These are phyloP conservation scores for Distichodus sexfasciatus DNA, from an alignment of 2,797 vertebrate genomes.

Conservation along the genomic window DNA sequence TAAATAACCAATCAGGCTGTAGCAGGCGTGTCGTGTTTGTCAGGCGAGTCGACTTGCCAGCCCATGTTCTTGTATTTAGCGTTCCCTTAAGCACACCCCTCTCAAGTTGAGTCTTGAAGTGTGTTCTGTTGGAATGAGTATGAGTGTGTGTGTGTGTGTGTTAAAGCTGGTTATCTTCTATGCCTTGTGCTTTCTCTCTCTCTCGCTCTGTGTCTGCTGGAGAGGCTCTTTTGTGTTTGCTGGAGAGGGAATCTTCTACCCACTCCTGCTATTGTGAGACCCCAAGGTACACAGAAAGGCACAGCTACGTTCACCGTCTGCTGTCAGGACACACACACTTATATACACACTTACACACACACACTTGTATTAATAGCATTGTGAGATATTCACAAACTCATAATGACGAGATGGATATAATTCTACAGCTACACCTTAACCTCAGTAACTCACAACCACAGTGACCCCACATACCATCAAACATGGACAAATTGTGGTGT, in stretches of 20 bases:
- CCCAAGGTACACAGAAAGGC: not conserved
- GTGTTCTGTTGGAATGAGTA: not conserved
- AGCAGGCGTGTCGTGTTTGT: too few species aligned
- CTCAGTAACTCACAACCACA: too few species aligned
- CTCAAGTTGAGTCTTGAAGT: not conserved
- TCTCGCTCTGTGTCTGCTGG: too few species aligned
- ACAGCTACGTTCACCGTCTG: not conserved
- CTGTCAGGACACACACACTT: not conserved
- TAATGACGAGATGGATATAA: too few species aligned
- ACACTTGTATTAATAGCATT: too few species aligned
- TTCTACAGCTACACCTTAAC: too few species aligned
- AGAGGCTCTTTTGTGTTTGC: conserved; percentile 15
- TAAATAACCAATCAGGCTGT: too few species aligned
- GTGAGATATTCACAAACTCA: too few species aligned
- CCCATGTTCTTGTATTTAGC: not conserved
- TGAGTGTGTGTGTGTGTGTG: conserved; percentile 11
- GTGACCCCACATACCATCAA: too few species aligned
- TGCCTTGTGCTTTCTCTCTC: conserved; percentile 4
- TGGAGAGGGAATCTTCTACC: conserved; percentile 12
- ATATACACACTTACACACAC: conserved; percentile 2
- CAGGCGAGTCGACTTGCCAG: not conserved
- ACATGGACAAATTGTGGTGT: too few species aligned
- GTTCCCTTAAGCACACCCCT: not conserved
- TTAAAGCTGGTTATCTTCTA: conserved; percentile 25
- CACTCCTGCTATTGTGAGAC: conserved; percentile 1